A percentile compares a stretch with the other conserved stretches of the same genome.
Conservation (phyloP, 2,888 invertebrate species). For the Gibbula magus region DNA sequence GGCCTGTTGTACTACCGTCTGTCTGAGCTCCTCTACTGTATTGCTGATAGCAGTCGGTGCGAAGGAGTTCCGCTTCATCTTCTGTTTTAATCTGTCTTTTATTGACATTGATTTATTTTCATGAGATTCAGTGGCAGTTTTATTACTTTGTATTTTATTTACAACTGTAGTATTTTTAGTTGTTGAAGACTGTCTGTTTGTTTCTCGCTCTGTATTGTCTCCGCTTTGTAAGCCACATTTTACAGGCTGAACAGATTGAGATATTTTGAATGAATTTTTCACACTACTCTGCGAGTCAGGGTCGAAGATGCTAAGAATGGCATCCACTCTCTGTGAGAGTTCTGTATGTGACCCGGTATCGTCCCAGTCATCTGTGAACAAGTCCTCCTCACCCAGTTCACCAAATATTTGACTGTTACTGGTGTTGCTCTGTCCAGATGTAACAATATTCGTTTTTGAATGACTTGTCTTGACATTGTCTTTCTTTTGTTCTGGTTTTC, state of each 20-base stretch:
- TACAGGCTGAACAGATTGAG: not conserved
- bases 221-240: not conserved
- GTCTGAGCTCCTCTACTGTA: slow-evolving; percentile 47
- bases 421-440: too few relatives aligned
- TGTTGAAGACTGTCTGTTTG: too few relatives aligned
- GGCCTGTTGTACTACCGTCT: slow-evolving; percentile 51
- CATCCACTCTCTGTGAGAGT: too few relatives aligned
- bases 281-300: not conserved
- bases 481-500: not conserved
- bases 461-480: too few relatives aligned
- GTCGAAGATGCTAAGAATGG: not conserved
- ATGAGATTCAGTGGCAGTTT: slow-evolving; percentile 15
- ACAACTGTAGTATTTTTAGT: too few relatives aligned
- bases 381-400: not conserved
- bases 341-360: too few relatives aligned
- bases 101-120: slow-evolving; percentile 38
- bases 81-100: slow-evolving; percentile 54
- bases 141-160: not conserved
- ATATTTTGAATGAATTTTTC: not conserved
- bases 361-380: not conserved
- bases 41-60: slow-evolving; percentile 38
- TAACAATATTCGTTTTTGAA: too few relatives aligned
- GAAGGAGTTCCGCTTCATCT: slow-evolving; percentile 54
- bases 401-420: not conserved
- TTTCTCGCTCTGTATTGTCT: not conserved